phyloP scores from a whole-genome alignment of 2,888 invertebrate genomes.

The Lissocephala sabroskyi region DNA sequence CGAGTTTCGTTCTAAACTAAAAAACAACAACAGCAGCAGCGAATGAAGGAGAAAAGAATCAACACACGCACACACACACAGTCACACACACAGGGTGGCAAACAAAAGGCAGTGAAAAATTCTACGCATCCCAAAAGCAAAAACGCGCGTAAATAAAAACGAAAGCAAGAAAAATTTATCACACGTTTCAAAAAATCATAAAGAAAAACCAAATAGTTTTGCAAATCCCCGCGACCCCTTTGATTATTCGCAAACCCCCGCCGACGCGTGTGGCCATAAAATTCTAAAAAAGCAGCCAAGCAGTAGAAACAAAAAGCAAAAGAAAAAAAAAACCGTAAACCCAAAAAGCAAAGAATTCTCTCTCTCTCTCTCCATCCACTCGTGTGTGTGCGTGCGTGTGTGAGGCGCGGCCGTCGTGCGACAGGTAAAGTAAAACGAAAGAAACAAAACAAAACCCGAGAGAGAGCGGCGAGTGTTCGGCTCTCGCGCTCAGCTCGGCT shows the following conservation, averaged over 20 bases:
- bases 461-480: too few species aligned
- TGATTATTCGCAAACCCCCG: slow-evolving; percentile 24
- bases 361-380: slow-evolving; percentile 22
- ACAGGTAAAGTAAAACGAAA: background rate
- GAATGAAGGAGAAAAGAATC: too few species aligned
- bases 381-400: slow-evolving; percentile 17
- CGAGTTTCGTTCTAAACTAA: background rate
- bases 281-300: slow-evolving; percentile 36
- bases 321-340: too few species aligned
- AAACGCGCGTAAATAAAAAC: too few species aligned
- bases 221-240: background rate
- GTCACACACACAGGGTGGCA: too few species aligned
- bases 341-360: slow-evolving; percentile 20
- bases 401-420: background rate
- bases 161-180: slow-evolving; percentile 18
- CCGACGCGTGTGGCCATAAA: slow-evolving; percentile 59
- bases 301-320: slow-evolving; percentile 23
- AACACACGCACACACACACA: too few species aligned
- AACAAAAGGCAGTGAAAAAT: too few species aligned
- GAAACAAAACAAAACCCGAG: background rate
- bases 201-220: slow-evolving; percentile 8
- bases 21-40: too few species aligned
- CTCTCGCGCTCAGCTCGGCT: too few species aligned
- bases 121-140: slow-evolving; percentile 16
- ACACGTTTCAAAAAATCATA: slow-evolving; percentile 22